These are phyloP conservation scores for Nerophis lumbriciformis DNA, from an alignment of 2,113 vertebrate species.

Conservation along the genomic window DNA sequence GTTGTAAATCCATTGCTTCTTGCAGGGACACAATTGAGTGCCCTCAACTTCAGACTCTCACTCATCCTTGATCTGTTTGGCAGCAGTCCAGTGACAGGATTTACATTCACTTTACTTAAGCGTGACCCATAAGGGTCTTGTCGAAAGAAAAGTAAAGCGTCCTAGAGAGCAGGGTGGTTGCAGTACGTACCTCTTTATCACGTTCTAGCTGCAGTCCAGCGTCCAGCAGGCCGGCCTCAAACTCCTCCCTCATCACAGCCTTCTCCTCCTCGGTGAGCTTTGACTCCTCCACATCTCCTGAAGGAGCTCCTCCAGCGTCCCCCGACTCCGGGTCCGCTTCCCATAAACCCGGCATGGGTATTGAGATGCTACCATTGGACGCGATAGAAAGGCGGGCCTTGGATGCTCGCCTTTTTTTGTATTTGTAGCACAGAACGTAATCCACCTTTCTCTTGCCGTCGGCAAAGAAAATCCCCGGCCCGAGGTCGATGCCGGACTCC, in stretches of 20 bases:
- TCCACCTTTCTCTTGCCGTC: conserved; percentile 90
- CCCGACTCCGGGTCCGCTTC: conserved; percentile 34
- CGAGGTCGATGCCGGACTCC: conserved; percentile 58
- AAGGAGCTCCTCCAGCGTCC: conserved; percentile 38
- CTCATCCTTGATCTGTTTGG: conserved; percentile 40
- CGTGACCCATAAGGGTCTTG: conserved; percentile 9
- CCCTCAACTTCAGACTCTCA: conserved; percentile 16
- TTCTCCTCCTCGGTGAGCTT: conserved; percentile 75
- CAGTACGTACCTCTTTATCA: conserved; percentile 72
- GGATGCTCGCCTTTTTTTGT: conserved; percentile 73
- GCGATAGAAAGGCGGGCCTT: conserved; percentile 56
- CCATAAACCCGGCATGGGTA: conserved; percentile 10
- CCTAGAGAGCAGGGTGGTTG: conserved; percentile 2
- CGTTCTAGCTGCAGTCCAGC: conserved; percentile 89
- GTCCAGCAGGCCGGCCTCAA: conserved; percentile 80
- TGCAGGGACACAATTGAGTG: conserved; percentile 1
- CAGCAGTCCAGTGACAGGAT: conserved; percentile 32
- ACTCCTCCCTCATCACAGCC: conserved; percentile 83
- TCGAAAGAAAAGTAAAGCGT: conserved; percentile 11
- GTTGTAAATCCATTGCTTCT: background rate
- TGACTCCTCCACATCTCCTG: conserved; percentile 62
- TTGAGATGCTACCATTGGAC: conserved; percentile 75
- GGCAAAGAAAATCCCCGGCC: conserved; percentile 74
- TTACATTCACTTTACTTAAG: conserved; percentile 19
- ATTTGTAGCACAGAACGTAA: conserved; percentile 89